A percentile compares a stretch with the other conserved stretches of the same genome.
Evolutionary conservation across 2,888 invertebrate species (phyloP).

Genomic region (Ophion costatus): DNA sequence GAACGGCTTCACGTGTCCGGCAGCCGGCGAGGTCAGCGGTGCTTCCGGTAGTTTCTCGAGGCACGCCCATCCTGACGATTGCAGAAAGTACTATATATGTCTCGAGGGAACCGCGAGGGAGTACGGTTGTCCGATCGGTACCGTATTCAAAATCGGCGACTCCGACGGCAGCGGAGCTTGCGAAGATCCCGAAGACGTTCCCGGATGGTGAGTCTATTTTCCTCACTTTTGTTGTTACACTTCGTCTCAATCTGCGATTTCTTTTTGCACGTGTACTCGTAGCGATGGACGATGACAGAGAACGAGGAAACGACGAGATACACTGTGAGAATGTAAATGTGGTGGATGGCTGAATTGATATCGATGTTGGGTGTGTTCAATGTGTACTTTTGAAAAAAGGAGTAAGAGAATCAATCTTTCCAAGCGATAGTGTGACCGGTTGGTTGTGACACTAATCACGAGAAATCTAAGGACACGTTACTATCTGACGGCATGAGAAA

Average conservation of each 20-base stretch:
- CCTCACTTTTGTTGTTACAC: background rate
- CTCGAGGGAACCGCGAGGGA: constrained; percentile 95
- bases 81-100: constrained; percentile 98
- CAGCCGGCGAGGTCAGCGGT: constrained; percentile 91
- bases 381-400: constrained; percentile 37
- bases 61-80: constrained; percentile 97
- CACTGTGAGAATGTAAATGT: constrained; percentile 35
- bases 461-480: background rate
- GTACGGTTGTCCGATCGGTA: constrained; percentile 97
- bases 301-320: background rate
- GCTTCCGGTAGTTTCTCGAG: constrained; percentile 94
- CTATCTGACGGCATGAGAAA: too few species aligned
- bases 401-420: background rate
- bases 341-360: constrained; percentile 62
- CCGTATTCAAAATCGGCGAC: constrained; percentile 97
- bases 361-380: constrained; percentile 55
- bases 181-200: constrained; percentile 97
- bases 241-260: background rate
- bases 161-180: constrained; percentile 96
- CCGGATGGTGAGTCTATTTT: constrained; percentile 92
- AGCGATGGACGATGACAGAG: background rate
- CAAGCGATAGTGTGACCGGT: background rate
- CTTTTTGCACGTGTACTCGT: constrained; percentile 30
- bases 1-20: constrained; percentile 94
- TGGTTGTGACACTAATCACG: constrained; percentile 46